These are phyloP conservation scores for Argyresthia albistria DNA, from an alignment of 2,888 invertebrate genomes.

Conservation along the genomic window DNA sequence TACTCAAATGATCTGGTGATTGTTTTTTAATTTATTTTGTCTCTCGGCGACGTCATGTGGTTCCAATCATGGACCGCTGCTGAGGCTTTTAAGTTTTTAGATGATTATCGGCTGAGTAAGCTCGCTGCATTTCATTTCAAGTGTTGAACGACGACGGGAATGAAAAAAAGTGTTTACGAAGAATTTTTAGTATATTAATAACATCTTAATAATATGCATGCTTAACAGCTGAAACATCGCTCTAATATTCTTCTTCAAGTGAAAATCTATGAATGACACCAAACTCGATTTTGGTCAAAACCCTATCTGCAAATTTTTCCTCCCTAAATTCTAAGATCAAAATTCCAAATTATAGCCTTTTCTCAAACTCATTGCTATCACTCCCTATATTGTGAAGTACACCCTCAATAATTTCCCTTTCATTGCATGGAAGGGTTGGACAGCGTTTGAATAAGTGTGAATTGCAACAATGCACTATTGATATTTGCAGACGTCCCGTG, in stretches of 20 bases:
- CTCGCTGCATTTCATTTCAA: neutral
- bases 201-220: no score
- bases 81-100: conserved; percentile 50
- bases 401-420: neutral
- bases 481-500: neutral
- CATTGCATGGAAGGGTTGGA: neutral
- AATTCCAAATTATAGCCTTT: no score
- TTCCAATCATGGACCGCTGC: conserved; percentile 57
- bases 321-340: no score
- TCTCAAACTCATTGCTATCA: no score
- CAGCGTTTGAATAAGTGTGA: neutral
- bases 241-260: no score
- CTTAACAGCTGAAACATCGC: no score
- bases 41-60: conserved; percentile 61
- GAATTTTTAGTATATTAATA: no score
- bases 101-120: conserved; percentile 4
- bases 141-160: neutral
- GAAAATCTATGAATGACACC: no score
- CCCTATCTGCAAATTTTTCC: no score
- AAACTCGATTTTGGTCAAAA: no score
- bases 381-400: no score
- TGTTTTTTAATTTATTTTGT: conserved; percentile 70
- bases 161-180: no score
- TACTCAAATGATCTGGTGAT: conserved; percentile 65
- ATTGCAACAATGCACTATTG: neutral